Evolutionary conservation across 2,888 invertebrate genomes (phyloP).

Genomic region (Drosophila austrosaltans): DNA sequence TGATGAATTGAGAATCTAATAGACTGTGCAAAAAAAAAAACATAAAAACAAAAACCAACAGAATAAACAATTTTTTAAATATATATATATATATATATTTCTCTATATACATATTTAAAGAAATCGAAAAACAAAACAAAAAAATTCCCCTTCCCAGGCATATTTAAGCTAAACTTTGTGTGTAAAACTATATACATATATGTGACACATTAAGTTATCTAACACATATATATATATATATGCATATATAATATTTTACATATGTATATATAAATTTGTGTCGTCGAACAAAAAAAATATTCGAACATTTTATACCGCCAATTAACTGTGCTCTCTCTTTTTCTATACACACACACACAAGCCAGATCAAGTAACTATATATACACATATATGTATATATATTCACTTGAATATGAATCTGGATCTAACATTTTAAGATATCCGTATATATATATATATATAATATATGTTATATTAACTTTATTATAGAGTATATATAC

Average conservation of each 20-base stretch:
- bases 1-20: conserved; percentile 78
- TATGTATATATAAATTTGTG: conserved; percentile 24
- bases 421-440: conserved; percentile 19
- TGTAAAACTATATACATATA: conserved; percentile 23
- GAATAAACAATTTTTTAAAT: conserved; percentile 54
- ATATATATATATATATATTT: conserved; percentile 60
- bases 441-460: conserved; percentile 33
- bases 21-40: conserved; percentile 73
- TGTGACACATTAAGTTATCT: neutral
- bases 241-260: conserved; percentile 36
- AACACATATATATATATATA: conserved; percentile 15
- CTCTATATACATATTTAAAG: conserved; percentile 39
- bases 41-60: conserved; percentile 48
- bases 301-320: conserved; percentile 76
- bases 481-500: conserved; percentile 27
- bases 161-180: conserved; percentile 5
- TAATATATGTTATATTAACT: too few species aligned
- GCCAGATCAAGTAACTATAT: conserved; percentile 21
- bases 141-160: conserved; percentile 10
- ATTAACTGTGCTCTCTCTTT: conserved; percentile 78
- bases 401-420: conserved; percentile 19
- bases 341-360: conserved; percentile 22
- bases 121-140: conserved; percentile 11
- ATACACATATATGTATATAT: conserved; percentile 24
- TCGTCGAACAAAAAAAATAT: conserved; percentile 28